phyloP scores from a whole-genome alignment of 2,888 invertebrate species.

The Spatulosminthurus flaviceps region DNA sequence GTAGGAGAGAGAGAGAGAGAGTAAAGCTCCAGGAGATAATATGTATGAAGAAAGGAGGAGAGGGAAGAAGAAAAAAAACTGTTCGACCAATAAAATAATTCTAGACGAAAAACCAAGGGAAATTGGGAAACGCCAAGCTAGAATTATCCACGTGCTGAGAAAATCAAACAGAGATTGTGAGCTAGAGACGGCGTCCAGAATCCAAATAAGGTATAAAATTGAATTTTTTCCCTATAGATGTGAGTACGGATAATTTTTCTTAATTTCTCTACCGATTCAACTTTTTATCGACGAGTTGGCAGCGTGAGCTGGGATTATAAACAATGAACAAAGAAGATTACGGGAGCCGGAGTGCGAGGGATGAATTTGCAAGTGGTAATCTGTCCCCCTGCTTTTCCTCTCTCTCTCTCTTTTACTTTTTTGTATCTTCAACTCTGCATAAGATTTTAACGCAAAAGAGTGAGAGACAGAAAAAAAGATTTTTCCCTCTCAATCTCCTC shows the following conservation, averaged over 20 bases:
- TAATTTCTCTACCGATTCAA: conserved; percentile 46
- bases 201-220: conserved; percentile 48
- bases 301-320: conserved; percentile 48
- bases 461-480: not conserved
- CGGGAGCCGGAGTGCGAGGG: conserved; percentile 36
- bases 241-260: conserved; percentile 46
- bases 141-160: conserved; percentile 49
- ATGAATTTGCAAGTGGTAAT: conserved; percentile 48
- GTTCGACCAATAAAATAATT: conserved; percentile 48
- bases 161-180: conserved; percentile 48
- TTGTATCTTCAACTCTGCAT: not conserved
- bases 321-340: conserved; percentile 48
- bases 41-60: conserved; percentile 24
- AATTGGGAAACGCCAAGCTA: conserved; percentile 38
- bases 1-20: conserved; percentile 14
- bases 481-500: conserved; percentile 28
- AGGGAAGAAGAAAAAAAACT: conserved; percentile 27
- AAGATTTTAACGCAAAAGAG: not conserved
- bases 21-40: not conserved
- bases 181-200: conserved; percentile 37
- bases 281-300: conserved; percentile 48
- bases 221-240: conserved; percentile 44
- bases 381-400: conserved; percentile 18
- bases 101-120: conserved; percentile 38
- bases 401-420: conserved; percentile 4